Base-by-base conservation (phyloP, 2,888 invertebrate genomes). In the Eurytoma adleriae region DNA sequence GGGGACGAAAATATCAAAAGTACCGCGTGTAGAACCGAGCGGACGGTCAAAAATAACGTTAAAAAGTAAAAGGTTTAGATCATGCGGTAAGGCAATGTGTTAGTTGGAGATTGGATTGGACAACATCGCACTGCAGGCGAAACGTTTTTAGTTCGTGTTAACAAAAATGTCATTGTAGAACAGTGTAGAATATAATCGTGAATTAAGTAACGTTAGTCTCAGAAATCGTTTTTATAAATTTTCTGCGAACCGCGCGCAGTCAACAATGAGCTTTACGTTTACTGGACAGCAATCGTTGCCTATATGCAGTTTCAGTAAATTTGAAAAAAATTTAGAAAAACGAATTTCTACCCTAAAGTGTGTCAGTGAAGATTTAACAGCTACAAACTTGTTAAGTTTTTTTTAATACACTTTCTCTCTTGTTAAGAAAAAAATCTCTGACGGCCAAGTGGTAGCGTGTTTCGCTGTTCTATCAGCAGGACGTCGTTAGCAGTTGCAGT, bases 381-480 rank as follows among this genome's bases (percentile, higher is more conserved):
- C 40, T 30, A 20, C 27, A 18, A 48, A 27, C n/a, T 16, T 68
- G 20, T 57, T 24, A 24, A 69, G 30, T 54, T 76, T 61, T 59
- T 69, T 68, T 61, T 30, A 40, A 40, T 52, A 57, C 50, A 50
- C 59, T 48, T 75, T 68, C 16, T 52, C 13, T 62, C n/a, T 50
- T 27, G 14, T 54, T 54, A n/a, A 54, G 54, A 54, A 54, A 54
- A 54, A 54, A n/a, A n/a, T 54, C 54, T 12, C 54, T 4, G 54
- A 54, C 16, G 54, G 54, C 54, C 54, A 54, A 16, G 54, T 54
- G 54, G 16, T 54, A 54, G 54, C 52, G 72, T 18, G 61, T 62
- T 62, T 72, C 72, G 62, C 61, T 62, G 62, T 72, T 72, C 52
- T 27, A 52, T n/a, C 54, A 54, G 54, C 54, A 14, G 54, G 16